These are phyloP conservation scores for Dromiciops gliroides DNA, from an alignment of 2,113 vertebrate species.

Conservation along the genomic window DNA sequence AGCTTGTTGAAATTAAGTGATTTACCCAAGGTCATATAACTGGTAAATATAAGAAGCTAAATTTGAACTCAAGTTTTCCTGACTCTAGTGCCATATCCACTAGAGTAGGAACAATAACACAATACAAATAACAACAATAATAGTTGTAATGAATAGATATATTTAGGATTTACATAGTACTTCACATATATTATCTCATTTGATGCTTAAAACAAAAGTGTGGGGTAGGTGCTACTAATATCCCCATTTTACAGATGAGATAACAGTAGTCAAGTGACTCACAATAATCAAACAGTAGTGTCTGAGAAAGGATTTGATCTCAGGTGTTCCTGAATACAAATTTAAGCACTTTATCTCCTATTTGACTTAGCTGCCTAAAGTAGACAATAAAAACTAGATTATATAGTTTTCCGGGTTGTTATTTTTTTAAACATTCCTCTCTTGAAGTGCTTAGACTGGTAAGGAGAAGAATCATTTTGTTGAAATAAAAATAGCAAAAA, in stretches of 20 bases:
- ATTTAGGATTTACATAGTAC: background rate
- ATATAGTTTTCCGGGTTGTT: background rate
- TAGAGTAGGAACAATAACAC: background rate
- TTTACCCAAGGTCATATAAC: background rate
- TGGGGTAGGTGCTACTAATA: background rate
- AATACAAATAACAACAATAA: background rate
- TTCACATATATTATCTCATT: background rate
- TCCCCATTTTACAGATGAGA: background rate
- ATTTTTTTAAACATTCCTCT: background rate
- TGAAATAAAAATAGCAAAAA: background rate
- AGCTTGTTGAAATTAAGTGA: background rate
- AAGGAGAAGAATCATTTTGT: background rate
- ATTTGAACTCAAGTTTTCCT: background rate
- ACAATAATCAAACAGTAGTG: background rate
- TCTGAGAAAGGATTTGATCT: background rate
- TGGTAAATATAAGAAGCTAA: background rate
- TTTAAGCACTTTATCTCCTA: background rate
- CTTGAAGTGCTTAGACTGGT: background rate
- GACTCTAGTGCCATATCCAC: background rate
- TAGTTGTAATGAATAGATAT: background rate
- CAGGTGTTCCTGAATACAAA: background rate
- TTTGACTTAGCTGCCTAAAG: background rate
- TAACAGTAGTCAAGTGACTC: background rate
- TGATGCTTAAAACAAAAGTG: background rate
- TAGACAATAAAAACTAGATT: background rate